Percentiles rank a stretch among this genome's conserved stretches.
Evolutionary conservation across 1,140 invertebrate genomes (phyloP).

Genomic region (Eueides isabella): DNA sequence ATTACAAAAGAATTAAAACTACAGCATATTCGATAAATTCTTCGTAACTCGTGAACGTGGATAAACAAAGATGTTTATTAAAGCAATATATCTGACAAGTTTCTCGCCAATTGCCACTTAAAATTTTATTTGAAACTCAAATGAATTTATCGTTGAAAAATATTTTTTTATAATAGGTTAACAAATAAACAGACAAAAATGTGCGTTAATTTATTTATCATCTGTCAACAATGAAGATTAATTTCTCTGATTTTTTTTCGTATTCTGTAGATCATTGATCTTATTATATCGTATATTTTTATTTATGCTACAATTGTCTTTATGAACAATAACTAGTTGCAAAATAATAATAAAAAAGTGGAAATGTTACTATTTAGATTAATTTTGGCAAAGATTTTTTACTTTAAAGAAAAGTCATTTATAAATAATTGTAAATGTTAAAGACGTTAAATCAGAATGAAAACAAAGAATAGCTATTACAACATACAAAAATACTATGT

Average conservation of each 20-base stretch:
- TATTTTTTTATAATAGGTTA: slow-evolving; percentile 13
- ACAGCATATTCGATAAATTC: neutral
- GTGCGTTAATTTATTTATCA: slow-evolving; percentile 60
- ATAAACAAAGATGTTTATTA: neutral
- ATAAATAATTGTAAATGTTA: too few species aligned
- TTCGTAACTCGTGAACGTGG: too few species aligned
- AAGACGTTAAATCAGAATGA: too few species aligned
- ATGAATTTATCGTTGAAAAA: slow-evolving; percentile 18
- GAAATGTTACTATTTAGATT: too few species aligned
- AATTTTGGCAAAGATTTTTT: too few species aligned
- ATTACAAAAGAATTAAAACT: too few species aligned
- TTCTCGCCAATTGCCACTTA: slow-evolving; percentile 3
- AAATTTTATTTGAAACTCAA: slow-evolving; percentile 8
- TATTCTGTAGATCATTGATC: neutral
- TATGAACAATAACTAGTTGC: too few species aligned
- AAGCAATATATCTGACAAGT: slow-evolving; percentile 3
- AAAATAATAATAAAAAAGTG: too few species aligned
- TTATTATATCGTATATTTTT: neutral
- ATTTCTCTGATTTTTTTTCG: neutral
- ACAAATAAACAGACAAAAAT: slow-evolving; percentile 35
- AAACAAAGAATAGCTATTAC: too few species aligned
- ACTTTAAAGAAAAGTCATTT: too few species aligned
- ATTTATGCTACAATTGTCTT: too few species aligned
- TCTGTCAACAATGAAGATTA: slow-evolving; percentile 45
- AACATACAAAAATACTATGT: neutral